phyloP scores from a whole-genome alignment of 2,113 vertebrate genomes.

The Aegypius monachus region DNA sequence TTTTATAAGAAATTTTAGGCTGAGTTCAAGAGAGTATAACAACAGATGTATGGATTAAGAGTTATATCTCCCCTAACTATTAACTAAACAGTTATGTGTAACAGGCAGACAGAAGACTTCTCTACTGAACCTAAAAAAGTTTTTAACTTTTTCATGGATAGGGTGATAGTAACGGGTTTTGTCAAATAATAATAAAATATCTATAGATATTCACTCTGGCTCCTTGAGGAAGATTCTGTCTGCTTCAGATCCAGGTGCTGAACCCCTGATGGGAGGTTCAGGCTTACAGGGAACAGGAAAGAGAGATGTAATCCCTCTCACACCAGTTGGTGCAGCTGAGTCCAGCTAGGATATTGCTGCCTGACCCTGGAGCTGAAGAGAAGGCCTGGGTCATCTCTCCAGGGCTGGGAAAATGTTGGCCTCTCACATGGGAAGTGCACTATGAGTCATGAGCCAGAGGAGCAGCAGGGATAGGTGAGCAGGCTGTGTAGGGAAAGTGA shows the following conservation, averaged over 20 bases:
- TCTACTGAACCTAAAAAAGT: neutral
- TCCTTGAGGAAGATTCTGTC: neutral
- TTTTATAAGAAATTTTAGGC: neutral
- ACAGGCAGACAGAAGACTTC: neutral
- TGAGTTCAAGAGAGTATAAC: neutral
- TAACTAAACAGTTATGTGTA: neutral
- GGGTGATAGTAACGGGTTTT: fast-evolving
- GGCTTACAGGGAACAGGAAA: neutral
- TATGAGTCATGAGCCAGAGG: neutral
- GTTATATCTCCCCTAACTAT: neutral
- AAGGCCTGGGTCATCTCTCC: too few species aligned
- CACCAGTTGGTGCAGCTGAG: neutral
- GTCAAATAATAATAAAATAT: neutral
- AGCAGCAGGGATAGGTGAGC: neutral
- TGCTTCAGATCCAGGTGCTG: neutral
- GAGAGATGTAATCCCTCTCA: neutral
- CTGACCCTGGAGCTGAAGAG: neutral
- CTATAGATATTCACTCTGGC: fast-evolving
- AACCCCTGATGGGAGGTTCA: neutral
- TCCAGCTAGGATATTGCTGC: neutral
- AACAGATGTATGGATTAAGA: neutral
- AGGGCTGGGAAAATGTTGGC: neutral
- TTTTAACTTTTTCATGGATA: neutral
- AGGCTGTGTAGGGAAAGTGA: neutral
- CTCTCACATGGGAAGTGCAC: neutral